These are phyloP conservation scores for Scomberomorus guttatus DNA, from an alignment of 2,797 vertebrate genomes.

Conservation along the genomic window DNA sequence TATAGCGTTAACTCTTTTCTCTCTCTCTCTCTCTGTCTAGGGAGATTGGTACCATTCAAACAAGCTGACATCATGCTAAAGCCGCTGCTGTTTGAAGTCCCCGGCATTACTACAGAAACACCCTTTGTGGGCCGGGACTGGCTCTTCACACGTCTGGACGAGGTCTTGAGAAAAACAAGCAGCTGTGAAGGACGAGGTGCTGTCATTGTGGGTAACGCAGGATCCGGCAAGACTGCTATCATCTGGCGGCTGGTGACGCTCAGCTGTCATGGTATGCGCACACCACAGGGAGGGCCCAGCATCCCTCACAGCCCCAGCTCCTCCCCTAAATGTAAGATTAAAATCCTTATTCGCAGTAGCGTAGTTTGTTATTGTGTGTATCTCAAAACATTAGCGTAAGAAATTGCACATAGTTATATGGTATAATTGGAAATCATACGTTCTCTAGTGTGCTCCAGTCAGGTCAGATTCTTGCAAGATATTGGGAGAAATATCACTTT, in stretches of 20 bases:
- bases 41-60: constrained; percentile 93
- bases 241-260: constrained; percentile 95
- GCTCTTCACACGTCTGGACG: constrained; percentile 94
- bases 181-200: constrained; percentile 90
- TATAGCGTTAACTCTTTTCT: constrained; percentile 11
- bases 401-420: not conserved
- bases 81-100: constrained; percentile 96
- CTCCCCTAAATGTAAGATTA: constrained; percentile 90
- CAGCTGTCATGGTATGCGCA: constrained; percentile 94
- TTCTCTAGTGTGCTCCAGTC: constrained; percentile 16
- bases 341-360: not conserved
- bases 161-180: constrained; percentile 86
- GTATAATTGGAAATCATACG: constrained; percentile 13
- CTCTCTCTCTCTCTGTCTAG: constrained; percentile 76
- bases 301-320: constrained; percentile 89
- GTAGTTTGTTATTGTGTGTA: not conserved
- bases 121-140: constrained; percentile 96
- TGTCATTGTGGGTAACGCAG: constrained; percentile 92
- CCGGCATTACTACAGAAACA: constrained; percentile 92
- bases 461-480: constrained; percentile 32
- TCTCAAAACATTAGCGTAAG: constrained; percentile 2
- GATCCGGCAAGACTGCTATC: constrained; percentile 96
- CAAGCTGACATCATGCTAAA: constrained; percentile 97
- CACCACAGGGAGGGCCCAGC: constrained; percentile 87
- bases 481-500: constrained; percentile 48